Conservation (phyloP, 2,888 invertebrate genomes). For the Tanytarsus gracilentus region DNA sequence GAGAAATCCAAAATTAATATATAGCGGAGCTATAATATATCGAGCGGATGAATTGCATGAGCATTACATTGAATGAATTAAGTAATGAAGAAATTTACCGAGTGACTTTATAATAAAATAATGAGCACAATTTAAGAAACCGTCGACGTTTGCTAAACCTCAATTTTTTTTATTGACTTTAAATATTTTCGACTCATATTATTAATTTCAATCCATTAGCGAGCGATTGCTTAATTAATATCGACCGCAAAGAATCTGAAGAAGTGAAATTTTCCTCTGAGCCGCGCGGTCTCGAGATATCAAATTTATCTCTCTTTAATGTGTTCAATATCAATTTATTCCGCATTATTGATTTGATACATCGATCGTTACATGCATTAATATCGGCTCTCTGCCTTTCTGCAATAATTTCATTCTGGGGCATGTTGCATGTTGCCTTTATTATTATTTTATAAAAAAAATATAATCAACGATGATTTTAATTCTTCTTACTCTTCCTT, state of each 20-base stretch:
- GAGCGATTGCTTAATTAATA: slow-evolving; percentile 14
- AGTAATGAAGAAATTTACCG: neutral
- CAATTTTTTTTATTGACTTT: too few species aligned
- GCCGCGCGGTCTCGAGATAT: neutral
- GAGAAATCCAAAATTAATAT: too few species aligned
- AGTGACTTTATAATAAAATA: neutral
- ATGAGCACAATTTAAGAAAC: neutral
- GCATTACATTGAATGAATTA: too few species aligned
- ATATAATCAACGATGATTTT: slow-evolving; percentile 18
- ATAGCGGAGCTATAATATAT: too few species aligned
- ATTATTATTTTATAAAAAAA: slow-evolving; percentile 13
- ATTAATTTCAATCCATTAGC: slow-evolving; percentile 18
- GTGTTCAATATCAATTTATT: slow-evolving; percentile 26
- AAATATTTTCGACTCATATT: neutral
- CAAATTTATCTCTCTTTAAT: slow-evolving; percentile 24
- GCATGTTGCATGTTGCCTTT: neutral
- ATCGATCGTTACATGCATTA: slow-evolving; percentile 6
- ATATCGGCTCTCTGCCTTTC: too few species aligned
- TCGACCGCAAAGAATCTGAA: slow-evolving; percentile 5
- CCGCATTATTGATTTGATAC: slow-evolving; percentile 20
- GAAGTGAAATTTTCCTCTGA: neutral
- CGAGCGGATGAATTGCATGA: too few species aligned
- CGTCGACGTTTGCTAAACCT: too few species aligned
- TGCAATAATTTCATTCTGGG: neutral
- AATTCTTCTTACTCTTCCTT: slow-evolving; percentile 14